Conservation (phyloP, 2,113 vertebrate genomes). For the Xiphorhynchus elegans region DNA sequence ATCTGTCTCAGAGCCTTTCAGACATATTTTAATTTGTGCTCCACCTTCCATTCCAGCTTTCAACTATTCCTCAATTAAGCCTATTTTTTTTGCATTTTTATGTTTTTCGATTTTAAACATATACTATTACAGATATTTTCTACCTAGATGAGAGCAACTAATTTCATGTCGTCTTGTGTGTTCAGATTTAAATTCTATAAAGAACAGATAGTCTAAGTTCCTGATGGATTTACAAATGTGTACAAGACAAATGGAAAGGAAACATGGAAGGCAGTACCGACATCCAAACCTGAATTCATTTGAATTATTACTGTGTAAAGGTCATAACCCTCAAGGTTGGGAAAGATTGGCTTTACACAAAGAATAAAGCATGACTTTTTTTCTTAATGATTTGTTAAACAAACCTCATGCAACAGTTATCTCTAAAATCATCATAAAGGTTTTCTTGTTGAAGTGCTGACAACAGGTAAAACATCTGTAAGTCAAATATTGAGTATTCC, state of each 20-base stretch:
- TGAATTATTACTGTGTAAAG: neutral
- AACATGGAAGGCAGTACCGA: neutral
- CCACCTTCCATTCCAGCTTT: neutral
- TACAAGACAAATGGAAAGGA: conserved; percentile 40
- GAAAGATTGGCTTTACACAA: neutral
- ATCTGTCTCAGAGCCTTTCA: neutral
- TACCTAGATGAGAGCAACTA: conserved; percentile 18
- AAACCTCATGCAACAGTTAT: neutral
- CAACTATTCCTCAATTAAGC: neutral
- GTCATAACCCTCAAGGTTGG: neutral
- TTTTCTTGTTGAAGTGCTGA: neutral
- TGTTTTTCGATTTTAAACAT: neutral
- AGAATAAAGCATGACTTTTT: neutral
- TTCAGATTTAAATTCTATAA: conserved; percentile 43
- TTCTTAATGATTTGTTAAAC: neutral
- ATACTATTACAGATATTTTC: neutral
- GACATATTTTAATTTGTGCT: neutral
- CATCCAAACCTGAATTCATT: neutral
- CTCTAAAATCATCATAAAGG: neutral
- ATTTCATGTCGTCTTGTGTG: conserved; percentile 31
- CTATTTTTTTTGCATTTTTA: neutral
- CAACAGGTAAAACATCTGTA: neutral
- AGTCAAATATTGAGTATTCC: neutral
- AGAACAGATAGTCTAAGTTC: conserved; percentile 19
- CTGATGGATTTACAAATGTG: conserved; percentile 36